Base-by-base conservation (phyloP, 2,113 vertebrate genomes). In the Erpornis zantholeuca region DNA sequence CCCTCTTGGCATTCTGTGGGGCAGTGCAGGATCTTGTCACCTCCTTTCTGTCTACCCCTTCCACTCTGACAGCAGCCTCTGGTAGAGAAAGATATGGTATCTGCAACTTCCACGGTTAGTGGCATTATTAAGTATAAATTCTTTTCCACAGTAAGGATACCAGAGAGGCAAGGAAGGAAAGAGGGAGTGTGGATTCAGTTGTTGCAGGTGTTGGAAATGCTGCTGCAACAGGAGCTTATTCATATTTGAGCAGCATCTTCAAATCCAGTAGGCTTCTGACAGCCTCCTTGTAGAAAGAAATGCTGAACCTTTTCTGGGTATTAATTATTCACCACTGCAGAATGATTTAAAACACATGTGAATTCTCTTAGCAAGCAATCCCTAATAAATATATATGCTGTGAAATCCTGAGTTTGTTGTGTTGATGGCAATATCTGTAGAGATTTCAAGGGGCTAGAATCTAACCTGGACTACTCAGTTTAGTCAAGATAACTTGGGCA, bases 321-420 rank as follows among this genome's bases (percentile, higher is more conserved):
- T 94, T 82, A 91, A 94, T 69, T 85, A 85, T 80, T 94, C 54
- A 80, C 47, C 8, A 61, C 27, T 70, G 50, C 54, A 94, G 79
- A 82, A 72, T 47, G 60, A 54, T 90, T 85, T 94, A 76, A 82
- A 87, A 47, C 42, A 59, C 13, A 11, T 27, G 24, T 14, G 29
- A 87, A 63, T 85, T 92, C 42, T 89, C 70, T 80, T 70, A 85
- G 59, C 61, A 72, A 90, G 44, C 23, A 80, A 45, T 54, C 33
- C 47, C 45, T 50, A 54, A 44, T 53, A 92, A 96, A 94, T 44
- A 75, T 3, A 10, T 42, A 35, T 57, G 59, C 70, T 82, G 35
- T 90, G 75, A 76, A 91, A 73, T 59, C 50, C 29, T 52, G 50
- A 73, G 33, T 18, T 21, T 3, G 6, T 79, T 90, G 40, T 68